Base-by-base conservation (phyloP, 2,113 vertebrate species). In the Gnathonemus longibarbis region DNA sequence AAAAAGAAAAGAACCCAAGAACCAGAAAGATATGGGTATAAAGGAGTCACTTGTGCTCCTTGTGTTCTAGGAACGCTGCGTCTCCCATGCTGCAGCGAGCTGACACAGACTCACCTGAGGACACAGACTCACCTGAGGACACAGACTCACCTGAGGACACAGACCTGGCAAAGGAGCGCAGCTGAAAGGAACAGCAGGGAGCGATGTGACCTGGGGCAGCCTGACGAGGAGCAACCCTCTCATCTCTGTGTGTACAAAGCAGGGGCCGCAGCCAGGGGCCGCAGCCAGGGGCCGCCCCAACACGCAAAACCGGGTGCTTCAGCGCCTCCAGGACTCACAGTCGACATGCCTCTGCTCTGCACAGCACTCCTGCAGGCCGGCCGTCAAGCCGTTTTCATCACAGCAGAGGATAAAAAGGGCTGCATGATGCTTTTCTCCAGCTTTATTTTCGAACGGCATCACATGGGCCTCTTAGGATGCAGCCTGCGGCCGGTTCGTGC, bases 401-500 rank as follows among this genome's bases (percentile, higher is more conserved):
- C 0, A 84, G 50, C 50, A 5, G 52, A 85, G 84, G 39, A 39
- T 35, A 24, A 4, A 39, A 53, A 11, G 74, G 27, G 39, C 21
- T 11, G 17, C 62, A 17, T 48, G 13, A 48, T 8, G 56, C 56
- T 84, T 83, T 83, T 56, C 19, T 49, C 86, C 58, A 91, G 66
- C 88, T 50, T 74, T 35, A 90, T 85, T 90, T 87, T 88, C 84
- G 85, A 90, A 91, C 91, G 91, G 49, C 90, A 90, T 92, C 90
- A 90, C 87, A 91, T 89, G 58, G 89, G 90, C 84, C 91, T 89
- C 91, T 85, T 90, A 94, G 93, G 93, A 95, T 94, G 94, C 95
- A 95, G 95, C 93, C 93, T 95, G 94, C 92, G 95, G 96, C 93
- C 94, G 84, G 52, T 80, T 80, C 1, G 35, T 3, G 35, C 74